phyloP scores from a whole-genome alignment of 1,140 invertebrate genomes.

The Magallana ariakensis region DNA sequence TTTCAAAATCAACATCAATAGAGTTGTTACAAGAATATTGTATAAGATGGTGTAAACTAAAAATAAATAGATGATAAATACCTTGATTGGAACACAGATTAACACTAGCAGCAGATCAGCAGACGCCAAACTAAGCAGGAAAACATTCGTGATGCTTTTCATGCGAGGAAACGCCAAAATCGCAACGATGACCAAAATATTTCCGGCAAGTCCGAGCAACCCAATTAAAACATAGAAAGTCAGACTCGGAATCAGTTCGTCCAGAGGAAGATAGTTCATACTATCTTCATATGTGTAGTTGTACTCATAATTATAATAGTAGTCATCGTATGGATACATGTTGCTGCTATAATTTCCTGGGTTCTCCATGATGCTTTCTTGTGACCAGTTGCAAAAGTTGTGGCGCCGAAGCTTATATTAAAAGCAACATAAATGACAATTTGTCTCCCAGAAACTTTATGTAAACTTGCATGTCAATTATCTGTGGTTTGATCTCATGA shows the following conservation, averaged over 20 bases:
- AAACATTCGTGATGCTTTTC: constrained; percentile 81
- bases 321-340: background rate
- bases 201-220: constrained; percentile 60
- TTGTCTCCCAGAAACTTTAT: background rate
- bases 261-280: constrained; percentile 78
- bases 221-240: constrained; percentile 84
- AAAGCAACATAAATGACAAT: constrained; percentile 13
- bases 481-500: constrained; percentile 17
- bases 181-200: constrained; percentile 58
- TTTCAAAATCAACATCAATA: too few relatives aligned
- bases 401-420: constrained; percentile 3
- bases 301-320: background rate
- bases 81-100: constrained; percentile 86
- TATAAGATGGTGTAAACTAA: background rate
- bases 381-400: background rate
- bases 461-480: constrained; percentile 14
- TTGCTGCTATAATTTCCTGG: too few relatives aligned
- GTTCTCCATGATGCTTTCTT: too few relatives aligned
- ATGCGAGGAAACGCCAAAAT: constrained; percentile 59
- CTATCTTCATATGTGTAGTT: constrained; percentile 58
- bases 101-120: constrained; percentile 87
- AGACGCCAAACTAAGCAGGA: constrained; percentile 85
- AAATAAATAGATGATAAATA: constrained; percentile 30
- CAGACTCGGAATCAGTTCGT: constrained; percentile 83
- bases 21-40: too few relatives aligned